These are phyloP conservation scores for Serranus cabrilla DNA, from an alignment of 2,797 vertebrate genomes.

Conservation along the genomic window DNA sequence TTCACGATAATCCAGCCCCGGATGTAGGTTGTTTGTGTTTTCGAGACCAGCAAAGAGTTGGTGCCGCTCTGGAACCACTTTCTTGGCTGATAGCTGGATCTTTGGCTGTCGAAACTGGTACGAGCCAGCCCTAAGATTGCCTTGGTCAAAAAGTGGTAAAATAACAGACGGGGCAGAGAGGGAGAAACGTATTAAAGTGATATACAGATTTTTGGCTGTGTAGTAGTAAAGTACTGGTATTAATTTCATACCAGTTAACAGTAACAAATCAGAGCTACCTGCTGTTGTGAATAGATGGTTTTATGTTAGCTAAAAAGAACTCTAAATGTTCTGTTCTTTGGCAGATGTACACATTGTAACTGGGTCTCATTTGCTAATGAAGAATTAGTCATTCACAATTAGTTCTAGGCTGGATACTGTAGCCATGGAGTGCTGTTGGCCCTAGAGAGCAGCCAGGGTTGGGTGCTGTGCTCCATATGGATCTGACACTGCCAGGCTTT, in stretches of 20 bases:
- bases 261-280: conserved; percentile 5
- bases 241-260: neutral
- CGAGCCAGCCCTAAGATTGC: no score
- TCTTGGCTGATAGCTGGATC: no score
- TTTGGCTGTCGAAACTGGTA: no score
- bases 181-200: neutral
- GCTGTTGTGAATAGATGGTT: neutral
- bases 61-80: no score
- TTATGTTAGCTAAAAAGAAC: neutral
- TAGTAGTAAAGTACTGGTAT: neutral
- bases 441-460: neutral
- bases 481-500: conserved; percentile 20
- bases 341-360: conserved; percentile 8
- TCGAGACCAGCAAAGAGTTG: no score
- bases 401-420: conserved; percentile 15
- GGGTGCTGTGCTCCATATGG: conserved; percentile 34
- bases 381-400: conserved; percentile 43
- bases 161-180: neutral
- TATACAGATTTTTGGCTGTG: neutral
- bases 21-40: no score
- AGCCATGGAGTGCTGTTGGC: conserved; percentile 23
- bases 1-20: no score
- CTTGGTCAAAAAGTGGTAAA: no score
- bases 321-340: neutral
- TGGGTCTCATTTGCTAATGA: conserved; percentile 19